phyloP scores from a whole-genome alignment of 2,113 vertebrate species.

The Oreocharis arfaki region DNA sequence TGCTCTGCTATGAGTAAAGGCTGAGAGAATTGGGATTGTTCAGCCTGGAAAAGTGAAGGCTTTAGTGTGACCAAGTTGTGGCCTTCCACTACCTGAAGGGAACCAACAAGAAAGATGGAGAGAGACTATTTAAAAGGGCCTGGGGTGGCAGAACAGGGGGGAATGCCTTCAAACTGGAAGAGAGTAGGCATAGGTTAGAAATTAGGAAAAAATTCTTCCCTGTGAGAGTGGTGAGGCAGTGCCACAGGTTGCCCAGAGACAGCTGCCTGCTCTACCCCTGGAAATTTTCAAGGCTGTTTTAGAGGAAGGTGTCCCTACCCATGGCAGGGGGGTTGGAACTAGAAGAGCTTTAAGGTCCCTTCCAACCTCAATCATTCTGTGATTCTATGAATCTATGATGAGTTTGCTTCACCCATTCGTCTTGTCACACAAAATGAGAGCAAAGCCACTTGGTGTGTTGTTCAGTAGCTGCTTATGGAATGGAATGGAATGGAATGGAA shows the following conservation, averaged over 20 bases:
- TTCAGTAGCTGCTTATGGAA: not conserved
- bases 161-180: not conserved
- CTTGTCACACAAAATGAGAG: not conserved
- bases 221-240: not conserved
- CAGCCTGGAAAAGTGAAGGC: not conserved
- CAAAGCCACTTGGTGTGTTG: not conserved
- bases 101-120: not conserved
- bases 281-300: not conserved
- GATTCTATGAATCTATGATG: not conserved
- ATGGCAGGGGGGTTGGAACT: not conserved
- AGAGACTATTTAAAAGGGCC: not conserved
- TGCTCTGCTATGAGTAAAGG: not conserved
- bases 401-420: not conserved
- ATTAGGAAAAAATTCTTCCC: not conserved
- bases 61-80: not conserved
- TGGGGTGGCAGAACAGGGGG: not conserved
- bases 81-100: not conserved
- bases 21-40: not conserved
- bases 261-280: fast-evolving
- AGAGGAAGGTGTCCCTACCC: not conserved
- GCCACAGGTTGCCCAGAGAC: not conserved
- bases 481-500: fast-evolving
- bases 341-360: not conserved
- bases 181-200: not conserved
- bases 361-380: not conserved